Percentiles rank a stretch among this genome's conserved stretches.
phyloP scores from a whole-genome alignment of 2,888 invertebrate genomes.

The Lepas anatifera region DNA sequence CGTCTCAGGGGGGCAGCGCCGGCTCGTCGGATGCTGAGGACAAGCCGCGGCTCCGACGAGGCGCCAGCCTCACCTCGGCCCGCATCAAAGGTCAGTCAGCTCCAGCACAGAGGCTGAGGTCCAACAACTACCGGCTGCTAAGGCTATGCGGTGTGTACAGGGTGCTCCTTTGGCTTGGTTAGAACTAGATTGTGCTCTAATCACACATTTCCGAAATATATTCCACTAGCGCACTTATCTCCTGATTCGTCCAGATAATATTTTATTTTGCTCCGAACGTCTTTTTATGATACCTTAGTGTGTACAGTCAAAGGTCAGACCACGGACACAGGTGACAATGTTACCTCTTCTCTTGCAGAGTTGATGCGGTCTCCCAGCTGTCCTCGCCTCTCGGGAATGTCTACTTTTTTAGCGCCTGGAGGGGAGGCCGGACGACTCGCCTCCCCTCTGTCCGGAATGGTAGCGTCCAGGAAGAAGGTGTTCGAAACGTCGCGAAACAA shows the following conservation, averaged over 20 bases:
- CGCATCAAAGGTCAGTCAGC: not conserved
- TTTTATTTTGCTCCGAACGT: too few species aligned
- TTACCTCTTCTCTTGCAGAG: constrained; percentile 21
- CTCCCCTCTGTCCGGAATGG: constrained; percentile 49
- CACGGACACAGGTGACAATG: too few species aligned
- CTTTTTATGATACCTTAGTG: too few species aligned
- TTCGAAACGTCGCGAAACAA: constrained; percentile 38
- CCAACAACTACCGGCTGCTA: too few species aligned
- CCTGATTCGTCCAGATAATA: too few species aligned
- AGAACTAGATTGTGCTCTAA: too few species aligned
- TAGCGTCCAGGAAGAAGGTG: constrained; percentile 56
- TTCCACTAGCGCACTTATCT: too few species aligned
- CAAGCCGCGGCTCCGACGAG: not conserved
- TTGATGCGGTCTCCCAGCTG: constrained; percentile 27
- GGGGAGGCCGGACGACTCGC: constrained; percentile 35
- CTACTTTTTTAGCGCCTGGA: constrained; percentile 33
- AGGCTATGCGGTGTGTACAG: too few species aligned
- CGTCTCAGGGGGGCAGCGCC: not conserved
- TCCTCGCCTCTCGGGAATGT: constrained; percentile 28
- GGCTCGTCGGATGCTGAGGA: constrained; percentile 7
- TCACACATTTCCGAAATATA: too few species aligned
- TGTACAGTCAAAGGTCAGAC: too few species aligned
- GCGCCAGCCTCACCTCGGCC: not conserved
- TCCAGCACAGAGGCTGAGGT: too few species aligned
- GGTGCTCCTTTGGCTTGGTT: too few species aligned